Conservation (phyloP, 2,113 vertebrate species). For the Corvus moneduloides region DNA sequence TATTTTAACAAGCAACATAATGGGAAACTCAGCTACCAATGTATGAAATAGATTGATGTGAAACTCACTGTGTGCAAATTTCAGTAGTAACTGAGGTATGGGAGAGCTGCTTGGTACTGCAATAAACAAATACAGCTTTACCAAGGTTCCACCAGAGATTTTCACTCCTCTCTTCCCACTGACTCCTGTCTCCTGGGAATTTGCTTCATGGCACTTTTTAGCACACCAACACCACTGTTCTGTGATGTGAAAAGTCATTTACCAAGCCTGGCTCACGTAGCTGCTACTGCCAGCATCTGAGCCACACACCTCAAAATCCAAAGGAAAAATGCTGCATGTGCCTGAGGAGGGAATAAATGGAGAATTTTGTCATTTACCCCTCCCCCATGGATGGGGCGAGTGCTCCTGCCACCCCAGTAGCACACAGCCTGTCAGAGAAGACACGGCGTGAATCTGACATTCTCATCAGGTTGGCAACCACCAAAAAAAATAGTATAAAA, state of each 20-base stretch:
- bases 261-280: neutral
- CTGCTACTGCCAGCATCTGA: neutral
- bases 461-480: neutral
- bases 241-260: neutral
- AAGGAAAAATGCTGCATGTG: neutral
- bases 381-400: neutral
- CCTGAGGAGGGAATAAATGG: neutral
- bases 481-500: neutral
- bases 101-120: neutral
- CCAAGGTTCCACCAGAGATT: neutral
- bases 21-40: neutral
- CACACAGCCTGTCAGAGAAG: neutral
- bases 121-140: neutral
- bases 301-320: fast-evolving
- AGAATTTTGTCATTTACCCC: neutral
- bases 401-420: neutral
- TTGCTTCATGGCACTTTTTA: neutral
- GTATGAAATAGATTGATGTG: neutral
- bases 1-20: neutral
- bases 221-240: neutral
- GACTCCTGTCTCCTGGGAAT: neutral
- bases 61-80: neutral
- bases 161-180: neutral
- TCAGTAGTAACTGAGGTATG: neutral
- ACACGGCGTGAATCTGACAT: neutral